Evolutionary conservation across 2,888 invertebrate species (phyloP), one percentile per base, ranked within the genome.

Genomic region (Epistrophe grossulariae): DNA sequence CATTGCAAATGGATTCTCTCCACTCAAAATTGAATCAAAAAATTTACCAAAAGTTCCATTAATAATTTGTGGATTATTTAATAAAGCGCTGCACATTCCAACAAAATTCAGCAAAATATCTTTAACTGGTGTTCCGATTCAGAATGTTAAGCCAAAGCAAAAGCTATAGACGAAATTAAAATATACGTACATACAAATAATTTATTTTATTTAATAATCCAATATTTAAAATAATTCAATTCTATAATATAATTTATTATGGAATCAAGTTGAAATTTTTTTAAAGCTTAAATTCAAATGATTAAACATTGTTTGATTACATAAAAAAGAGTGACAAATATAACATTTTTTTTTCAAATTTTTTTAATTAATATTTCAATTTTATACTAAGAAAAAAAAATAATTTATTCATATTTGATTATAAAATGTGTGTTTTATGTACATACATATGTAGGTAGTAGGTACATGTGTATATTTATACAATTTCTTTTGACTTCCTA

Each of bases 321-420:
- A 59, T 17, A 35, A 17, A 17, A 17, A 17, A 11, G 1, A n/a
- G 17, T 19, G 57, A n/a, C 28, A 31, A 31, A 28, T 57, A 17
- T 3, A 8, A 48, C 17, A 17, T 50, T 7, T 35, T 17, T 17
- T n/a, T 9, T 35, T 35, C 7, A 2, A 55, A 13, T 13, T 59
- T 6, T 24, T 60, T 62, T 62, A 62, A 62, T 62, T 24, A 71
- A 57, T 45, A 43, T 31, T 40, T 13, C 31, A 11, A 0, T n/a
- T 71, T 24, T 13, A 24, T 7, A 38, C 2, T n/a, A 31, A 55
- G 31, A 31, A n/a, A 31, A 31, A 31, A 31, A 31, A 31, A 1
- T 15, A 24, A 24, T 24, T 24, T 24, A 24, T 24, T 24, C 24
- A 13, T 10, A 40, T 40, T 24, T 31, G 31, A 31, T 24, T 15